Percentiles rank a stretch among this genome's conserved stretches.
These are phyloP conservation scores for Salminus brasiliensis DNA, from an alignment of 2,113 vertebrate genomes.

Conservation along the genomic window DNA sequence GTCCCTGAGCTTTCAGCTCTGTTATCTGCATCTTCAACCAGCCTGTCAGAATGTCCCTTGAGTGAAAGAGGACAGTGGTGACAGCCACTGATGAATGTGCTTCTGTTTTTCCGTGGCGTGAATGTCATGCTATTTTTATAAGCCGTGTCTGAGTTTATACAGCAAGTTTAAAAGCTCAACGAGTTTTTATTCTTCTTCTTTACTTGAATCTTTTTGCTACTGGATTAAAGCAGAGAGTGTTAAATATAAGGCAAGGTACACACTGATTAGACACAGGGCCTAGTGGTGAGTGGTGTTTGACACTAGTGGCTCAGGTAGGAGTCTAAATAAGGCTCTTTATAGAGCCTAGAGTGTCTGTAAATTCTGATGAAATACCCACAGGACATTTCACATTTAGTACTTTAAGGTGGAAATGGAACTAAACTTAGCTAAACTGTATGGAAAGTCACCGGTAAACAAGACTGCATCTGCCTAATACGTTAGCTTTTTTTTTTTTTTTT, in stretches of 20 bases:
- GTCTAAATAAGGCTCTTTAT: too few relatives aligned
- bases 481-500: too few relatives aligned
- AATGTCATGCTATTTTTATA: background rate
- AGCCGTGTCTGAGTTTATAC: background rate
- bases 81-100: background rate
- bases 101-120: background rate
- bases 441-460: too few relatives aligned
- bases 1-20: slow-evolving; percentile 6
- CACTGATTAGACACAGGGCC: background rate
- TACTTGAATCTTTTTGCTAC: background rate
- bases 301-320: background rate
- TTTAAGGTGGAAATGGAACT: too few relatives aligned
- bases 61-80: background rate
- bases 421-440: too few relatives aligned
- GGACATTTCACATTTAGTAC: too few relatives aligned
- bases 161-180: background rate
- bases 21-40: background rate
- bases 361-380: too few relatives aligned
- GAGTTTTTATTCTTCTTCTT: background rate
- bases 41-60: slow-evolving; percentile 5
- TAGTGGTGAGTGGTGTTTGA: background rate
- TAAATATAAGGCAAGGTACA: background rate
- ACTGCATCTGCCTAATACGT: too few relatives aligned
- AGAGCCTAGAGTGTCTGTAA: too few relatives aligned
- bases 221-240: background rate